Percentiles rank a stretch among this genome's conserved stretches.
Evolutionary conservation across 1,140 invertebrate species (phyloP).

Genomic region (Tetranychus cinnabarinus): DNA sequence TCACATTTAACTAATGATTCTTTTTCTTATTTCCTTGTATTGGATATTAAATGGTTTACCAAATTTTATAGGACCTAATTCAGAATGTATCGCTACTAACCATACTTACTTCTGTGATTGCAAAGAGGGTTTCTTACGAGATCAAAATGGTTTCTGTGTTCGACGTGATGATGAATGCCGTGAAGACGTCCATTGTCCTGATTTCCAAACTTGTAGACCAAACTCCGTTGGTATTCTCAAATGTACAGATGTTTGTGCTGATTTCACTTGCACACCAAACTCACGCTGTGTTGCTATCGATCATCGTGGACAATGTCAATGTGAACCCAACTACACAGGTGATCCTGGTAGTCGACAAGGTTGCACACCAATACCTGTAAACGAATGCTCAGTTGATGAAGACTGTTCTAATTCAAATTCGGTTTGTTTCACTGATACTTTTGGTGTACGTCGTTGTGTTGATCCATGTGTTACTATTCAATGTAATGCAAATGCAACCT

Average conservation of each 20-base stretch:
- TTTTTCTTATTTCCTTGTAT: too few species aligned
- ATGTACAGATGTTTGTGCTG: slow-evolving; percentile 8
- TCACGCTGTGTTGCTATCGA: slow-evolving; percentile 56
- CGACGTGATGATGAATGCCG: slow-evolving; percentile 31
- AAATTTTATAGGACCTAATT: slow-evolving; percentile 52
- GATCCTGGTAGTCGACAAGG: slow-evolving; percentile 63
- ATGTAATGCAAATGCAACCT: slow-evolving; percentile 65
- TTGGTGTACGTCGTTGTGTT: slow-evolving; percentile 8
- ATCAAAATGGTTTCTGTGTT: slow-evolving; percentile 54
- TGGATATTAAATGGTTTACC: slow-evolving; percentile 26
- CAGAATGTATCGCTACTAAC: slow-evolving; percentile 50
- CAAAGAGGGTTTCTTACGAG: slow-evolving; percentile 24
- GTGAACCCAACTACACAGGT: slow-evolving; percentile 19
- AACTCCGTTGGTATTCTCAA: slow-evolving; percentile 12
- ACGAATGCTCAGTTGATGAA: slow-evolving; percentile 10
- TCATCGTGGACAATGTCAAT: slow-evolving; percentile 58
- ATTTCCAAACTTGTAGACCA: slow-evolving; percentile 26
- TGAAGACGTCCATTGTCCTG: slow-evolving; percentile 39
- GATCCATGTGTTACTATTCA: slow-evolving; percentile 58
- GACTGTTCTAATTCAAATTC: slow-evolving; percentile 11
- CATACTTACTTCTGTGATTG: not conserved
- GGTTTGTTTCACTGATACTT: slow-evolving; percentile 2
- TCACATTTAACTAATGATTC: slow-evolving; percentile 18
- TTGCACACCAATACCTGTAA: slow-evolving; percentile 29
- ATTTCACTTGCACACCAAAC: slow-evolving; percentile 45